Base-by-base conservation (phyloP, 2,888 invertebrate genomes). In the Taphrorychus bicolor region DNA sequence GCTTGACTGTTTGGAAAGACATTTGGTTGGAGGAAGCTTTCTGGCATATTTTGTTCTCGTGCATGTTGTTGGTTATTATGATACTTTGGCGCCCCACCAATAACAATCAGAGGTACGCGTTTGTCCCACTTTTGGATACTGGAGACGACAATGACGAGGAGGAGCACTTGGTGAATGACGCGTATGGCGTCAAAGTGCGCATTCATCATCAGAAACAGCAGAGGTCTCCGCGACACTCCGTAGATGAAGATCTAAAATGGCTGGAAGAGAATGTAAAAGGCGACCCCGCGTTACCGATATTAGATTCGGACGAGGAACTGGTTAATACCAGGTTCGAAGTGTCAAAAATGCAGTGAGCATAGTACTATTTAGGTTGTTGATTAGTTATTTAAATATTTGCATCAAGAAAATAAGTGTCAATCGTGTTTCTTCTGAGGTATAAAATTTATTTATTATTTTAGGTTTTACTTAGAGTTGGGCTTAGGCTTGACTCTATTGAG, bases 1-100 rank as follows among this genome's bases (percentile, higher is more conserved):
- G 96, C 81, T 87, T 95, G 49, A 89, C 87, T 71, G 91, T 93
- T 71, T 97, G 97, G 97, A 92, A 91, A 77, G 91, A 93, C 77
- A 86, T 95, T 72, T 98, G 97, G 97, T 84, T 97, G 76, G 96
- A 97, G 80, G 94, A 95, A 72, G 97, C 95, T 2, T 97, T 94
- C 82, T 97, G 97, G 97, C 97, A 96, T 82, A 87, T 97, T 32
- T 85, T 97, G 64, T 97, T 98, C 83, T 94, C 93, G 14, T 86
- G 92, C 72, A 88, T 98, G 62, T 85, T 98, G 19, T 83, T 93
- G 40, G 94, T 94, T 24, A 97, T 98, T 74, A 97, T 97, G 94
- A 88, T 97, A 70, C 86, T 97, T 70, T 97, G 97, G 97, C 86
- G 97, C 73, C 97, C 97, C 3, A 95, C 95, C 16, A 94, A 94